A percentile compares a stretch with the other conserved stretches of the same genome.
Evolutionary conservation across 2,113 vertebrate species (phyloP).

Genomic region (Sinosuthora webbiana): DNA sequence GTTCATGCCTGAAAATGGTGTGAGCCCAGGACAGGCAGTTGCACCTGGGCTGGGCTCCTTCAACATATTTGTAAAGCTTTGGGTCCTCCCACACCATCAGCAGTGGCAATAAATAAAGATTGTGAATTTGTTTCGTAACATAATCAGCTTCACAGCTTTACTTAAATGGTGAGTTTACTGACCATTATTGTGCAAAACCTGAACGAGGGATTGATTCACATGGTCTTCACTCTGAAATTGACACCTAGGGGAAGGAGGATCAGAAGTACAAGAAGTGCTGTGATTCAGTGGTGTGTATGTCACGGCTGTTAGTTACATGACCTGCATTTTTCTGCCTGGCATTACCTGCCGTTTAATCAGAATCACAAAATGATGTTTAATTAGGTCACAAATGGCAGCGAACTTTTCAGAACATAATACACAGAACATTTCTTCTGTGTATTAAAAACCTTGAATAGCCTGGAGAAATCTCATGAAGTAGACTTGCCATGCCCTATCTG

Average conservation of each 20-base stretch:
- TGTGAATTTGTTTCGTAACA: background rate
- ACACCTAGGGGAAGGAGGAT: background rate
- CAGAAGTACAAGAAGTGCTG: background rate
- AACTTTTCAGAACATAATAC: no score
- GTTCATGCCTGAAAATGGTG: background rate
- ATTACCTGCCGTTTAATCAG: background rate
- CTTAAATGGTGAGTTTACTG: background rate
- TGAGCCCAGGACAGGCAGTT: background rate
- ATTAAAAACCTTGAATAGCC: background rate
- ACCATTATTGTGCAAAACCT: background rate
- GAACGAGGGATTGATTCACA: background rate
- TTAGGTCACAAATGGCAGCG: background rate
- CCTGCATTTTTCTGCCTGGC: background rate
- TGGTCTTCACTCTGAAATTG: background rate
- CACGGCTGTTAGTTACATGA: no score
- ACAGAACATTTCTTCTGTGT: background rate
- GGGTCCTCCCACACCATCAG: no score
- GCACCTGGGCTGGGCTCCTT: background rate
- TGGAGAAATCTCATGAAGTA: background rate
- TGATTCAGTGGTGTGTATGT: background rate
- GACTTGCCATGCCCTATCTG: background rate
- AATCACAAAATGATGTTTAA: background rate
- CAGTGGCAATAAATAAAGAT: background rate
- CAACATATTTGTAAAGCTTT: background rate
- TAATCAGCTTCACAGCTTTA: background rate